phyloP scores from a whole-genome alignment of 2,888 invertebrate genomes.

The Alloscopus bannaensis region DNA sequence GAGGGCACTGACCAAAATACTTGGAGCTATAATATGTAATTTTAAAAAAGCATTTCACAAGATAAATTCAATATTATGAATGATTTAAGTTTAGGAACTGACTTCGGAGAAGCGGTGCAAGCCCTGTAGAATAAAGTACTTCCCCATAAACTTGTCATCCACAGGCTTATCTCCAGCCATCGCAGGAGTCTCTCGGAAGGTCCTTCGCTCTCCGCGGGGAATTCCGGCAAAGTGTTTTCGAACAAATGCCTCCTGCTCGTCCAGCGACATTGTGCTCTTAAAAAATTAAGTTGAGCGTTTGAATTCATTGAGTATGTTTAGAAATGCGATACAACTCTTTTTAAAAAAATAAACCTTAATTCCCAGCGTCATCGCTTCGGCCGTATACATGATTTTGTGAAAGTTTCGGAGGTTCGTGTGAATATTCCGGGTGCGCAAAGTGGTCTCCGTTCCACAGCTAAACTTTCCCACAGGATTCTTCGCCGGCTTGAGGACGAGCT shows the following conservation, averaged over 20 bases:
- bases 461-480: slow-evolving; percentile 43
- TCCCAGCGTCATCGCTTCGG: slow-evolving; percentile 22
- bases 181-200: neutral
- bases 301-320: neutral
- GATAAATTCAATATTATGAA: too few species aligned
- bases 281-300: neutral
- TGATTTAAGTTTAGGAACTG: neutral
- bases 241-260: slow-evolving; percentile 18
- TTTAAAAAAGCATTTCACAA: too few species aligned
- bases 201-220: neutral
- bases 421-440: slow-evolving; percentile 3
- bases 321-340: neutral
- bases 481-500: neutral
- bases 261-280: slow-evolving; percentile 11
- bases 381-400: slow-evolving; percentile 1
- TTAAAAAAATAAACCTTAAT: neutral
- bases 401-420: neutral
- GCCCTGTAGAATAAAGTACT: slow-evolving; percentile 27
- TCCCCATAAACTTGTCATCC: neutral
- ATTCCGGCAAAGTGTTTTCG: neutral
- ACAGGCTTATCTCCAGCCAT: neutral
- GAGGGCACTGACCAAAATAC: slow-evolving; percentile 12
- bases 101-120: neutral
- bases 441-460: slow-evolving; percentile 32
- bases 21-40: too few species aligned